These are phyloP conservation scores for Notothenia rossii DNA, from an alignment of 2,113 vertebrate species.

Conservation along the genomic window DNA sequence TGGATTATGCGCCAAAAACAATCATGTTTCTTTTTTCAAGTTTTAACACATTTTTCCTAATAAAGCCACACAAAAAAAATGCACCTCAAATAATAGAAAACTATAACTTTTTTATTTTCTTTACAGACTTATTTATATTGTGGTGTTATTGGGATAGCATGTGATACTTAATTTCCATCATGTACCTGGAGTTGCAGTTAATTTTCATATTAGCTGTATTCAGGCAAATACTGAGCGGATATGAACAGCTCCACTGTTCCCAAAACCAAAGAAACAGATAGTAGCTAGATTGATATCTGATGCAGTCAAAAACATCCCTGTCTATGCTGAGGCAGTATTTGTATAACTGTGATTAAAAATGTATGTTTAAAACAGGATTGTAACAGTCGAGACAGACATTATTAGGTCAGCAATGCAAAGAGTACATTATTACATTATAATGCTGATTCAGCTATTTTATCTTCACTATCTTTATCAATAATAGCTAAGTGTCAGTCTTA, in stretches of 20 bases:
- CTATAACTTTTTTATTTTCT: not conserved
- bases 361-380: not conserved
- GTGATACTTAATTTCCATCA: not conserved
- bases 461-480: not conserved
- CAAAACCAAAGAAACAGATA: conserved; percentile 29
- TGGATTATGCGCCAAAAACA: too few species aligned
- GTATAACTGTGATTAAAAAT: conserved; percentile 8
- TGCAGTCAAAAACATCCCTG: conserved; percentile 6
- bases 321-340: conserved; percentile 7
- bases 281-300: conserved; percentile 45
- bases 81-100: not conserved
- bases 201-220: conserved; percentile 75
- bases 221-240: conserved; percentile 79
- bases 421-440: not conserved
- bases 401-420: too few species aligned
- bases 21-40: too few species aligned
- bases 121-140: not conserved
- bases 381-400: not conserved
- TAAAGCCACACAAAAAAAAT: too few species aligned
- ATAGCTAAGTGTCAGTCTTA: not conserved
- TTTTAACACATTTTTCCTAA: too few species aligned
- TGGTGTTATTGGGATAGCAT: not conserved
- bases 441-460: not conserved
- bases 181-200: conserved; percentile 20
- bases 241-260: conserved; percentile 59